phyloP scores from a whole-genome alignment of 2,113 vertebrate species.

The Mugil cephalus region DNA sequence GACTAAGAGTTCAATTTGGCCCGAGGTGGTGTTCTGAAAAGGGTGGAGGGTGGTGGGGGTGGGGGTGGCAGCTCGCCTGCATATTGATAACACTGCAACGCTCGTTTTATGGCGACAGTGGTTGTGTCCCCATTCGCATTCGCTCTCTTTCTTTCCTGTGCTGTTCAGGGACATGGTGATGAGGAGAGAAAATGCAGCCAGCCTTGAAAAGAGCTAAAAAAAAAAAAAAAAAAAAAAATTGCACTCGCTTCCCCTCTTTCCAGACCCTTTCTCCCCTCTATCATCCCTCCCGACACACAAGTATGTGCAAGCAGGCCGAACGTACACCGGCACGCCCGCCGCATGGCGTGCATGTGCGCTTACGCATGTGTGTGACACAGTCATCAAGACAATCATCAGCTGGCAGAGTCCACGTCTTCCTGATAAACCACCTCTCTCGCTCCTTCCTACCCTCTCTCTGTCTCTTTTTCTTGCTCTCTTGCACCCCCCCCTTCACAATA shows the following conservation, averaged over 20 bases:
- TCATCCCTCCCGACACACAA: constrained; percentile 40
- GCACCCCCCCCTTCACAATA: constrained; percentile 81
- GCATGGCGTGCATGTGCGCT: constrained; percentile 18
- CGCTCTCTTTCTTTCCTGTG: constrained; percentile 12
- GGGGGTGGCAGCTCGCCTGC: constrained; percentile 13
- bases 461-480: constrained; percentile 37
- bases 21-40: constrained; percentile 23
- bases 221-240: constrained; percentile 48
- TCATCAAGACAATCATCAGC: constrained; percentile 72
- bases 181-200: constrained; percentile 21
- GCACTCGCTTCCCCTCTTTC: constrained; percentile 11
- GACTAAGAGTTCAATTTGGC: constrained; percentile 50
- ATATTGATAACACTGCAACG: constrained; percentile 36
- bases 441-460: not conserved
- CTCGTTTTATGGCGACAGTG: constrained; percentile 28
- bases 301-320: constrained; percentile 30
- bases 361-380: constrained; percentile 17
- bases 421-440: constrained; percentile 85
- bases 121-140: constrained; percentile 19
- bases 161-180: constrained; percentile 51
- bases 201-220: constrained; percentile 46
- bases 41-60: not conserved
- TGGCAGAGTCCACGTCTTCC: constrained; percentile 73
- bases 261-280: constrained; percentile 18
- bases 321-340: constrained; percentile 37